Evolutionary conservation across 2,888 invertebrate species (phyloP).

Genomic region (Nineta flava): DNA sequence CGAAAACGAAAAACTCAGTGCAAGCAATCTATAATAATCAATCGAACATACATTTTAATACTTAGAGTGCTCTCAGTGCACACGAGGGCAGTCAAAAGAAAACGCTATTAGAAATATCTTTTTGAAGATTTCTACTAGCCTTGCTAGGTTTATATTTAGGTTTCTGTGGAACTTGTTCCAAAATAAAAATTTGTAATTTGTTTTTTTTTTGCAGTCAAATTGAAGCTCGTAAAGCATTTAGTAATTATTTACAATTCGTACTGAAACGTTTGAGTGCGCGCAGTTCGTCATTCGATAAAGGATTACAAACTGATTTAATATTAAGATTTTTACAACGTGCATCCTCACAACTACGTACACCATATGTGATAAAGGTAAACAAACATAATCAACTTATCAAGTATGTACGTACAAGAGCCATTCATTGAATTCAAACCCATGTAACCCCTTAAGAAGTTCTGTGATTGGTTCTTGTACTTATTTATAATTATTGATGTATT

Average conservation of each 20-base stretch:
- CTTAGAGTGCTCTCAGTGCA: too few relatives aligned
- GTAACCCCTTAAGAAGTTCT: too few relatives aligned
- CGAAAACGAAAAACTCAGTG: too few relatives aligned
- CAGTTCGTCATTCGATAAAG: constrained; percentile 31
- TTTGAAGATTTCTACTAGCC: not conserved
- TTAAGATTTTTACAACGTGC: constrained; percentile 62
- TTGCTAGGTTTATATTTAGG: too few relatives aligned
- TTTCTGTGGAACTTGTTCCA: too few relatives aligned
- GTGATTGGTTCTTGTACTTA: too few relatives aligned
- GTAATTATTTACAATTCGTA: constrained; percentile 58
- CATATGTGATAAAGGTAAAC: constrained; percentile 41
- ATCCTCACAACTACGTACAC: constrained; percentile 51
- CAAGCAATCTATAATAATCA: too few relatives aligned
- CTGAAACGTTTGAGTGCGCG: constrained; percentile 46
- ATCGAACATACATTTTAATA: too few relatives aligned
- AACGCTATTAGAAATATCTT: too few relatives aligned
- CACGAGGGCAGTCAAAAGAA: not conserved
- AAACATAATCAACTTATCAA: constrained; percentile 13
- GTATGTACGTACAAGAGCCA: constrained; percentile 1
- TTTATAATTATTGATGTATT: too few relatives aligned
- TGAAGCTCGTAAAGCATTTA: constrained; percentile 62
- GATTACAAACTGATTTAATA: constrained; percentile 47
- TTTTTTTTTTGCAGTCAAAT: constrained; percentile 32
- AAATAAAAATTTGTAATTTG: too few relatives aligned
- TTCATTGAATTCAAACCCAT: too few relatives aligned